These are phyloP conservation scores for Barnardius zonarius DNA, from an alignment of 2,113 vertebrate genomes.

Conservation along the genomic window DNA sequence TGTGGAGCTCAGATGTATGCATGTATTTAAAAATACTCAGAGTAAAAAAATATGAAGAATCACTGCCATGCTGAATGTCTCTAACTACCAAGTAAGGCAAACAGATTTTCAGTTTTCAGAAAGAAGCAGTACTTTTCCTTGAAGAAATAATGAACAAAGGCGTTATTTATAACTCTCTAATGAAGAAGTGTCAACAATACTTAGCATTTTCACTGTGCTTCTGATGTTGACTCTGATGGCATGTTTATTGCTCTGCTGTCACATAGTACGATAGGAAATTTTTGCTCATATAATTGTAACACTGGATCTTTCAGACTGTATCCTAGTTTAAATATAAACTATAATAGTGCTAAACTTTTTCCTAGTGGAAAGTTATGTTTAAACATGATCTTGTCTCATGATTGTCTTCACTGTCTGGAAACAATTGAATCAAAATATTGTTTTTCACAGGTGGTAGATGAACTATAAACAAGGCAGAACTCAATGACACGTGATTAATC, in stretches of 20 bases:
- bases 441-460: not conserved
- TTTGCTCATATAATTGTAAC: not conserved
- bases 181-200: not conserved
- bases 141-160: constrained; percentile 26
- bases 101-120: not conserved
- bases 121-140: not conserved
- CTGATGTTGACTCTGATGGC: not conserved
- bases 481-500: not conserved
- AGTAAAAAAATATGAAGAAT: not conserved
- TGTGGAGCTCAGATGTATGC: not conserved
- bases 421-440: not conserved
- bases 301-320: not conserved
- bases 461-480: not conserved
- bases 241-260: constrained; percentile 3
- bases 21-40: not conserved
- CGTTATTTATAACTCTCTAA: constrained; percentile 10
- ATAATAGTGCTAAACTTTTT: not conserved
- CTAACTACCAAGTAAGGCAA: constrained; percentile 44
- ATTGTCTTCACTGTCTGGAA: constrained; percentile 2
- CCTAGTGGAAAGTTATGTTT: not conserved
- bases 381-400: not conserved
- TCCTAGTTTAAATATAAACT: constrained; percentile 26
- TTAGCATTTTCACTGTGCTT: not conserved
- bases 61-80: not conserved
- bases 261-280: not conserved